Conservation (phyloP, 2,113 vertebrate species). For the Anas platyrhynchos region DNA sequence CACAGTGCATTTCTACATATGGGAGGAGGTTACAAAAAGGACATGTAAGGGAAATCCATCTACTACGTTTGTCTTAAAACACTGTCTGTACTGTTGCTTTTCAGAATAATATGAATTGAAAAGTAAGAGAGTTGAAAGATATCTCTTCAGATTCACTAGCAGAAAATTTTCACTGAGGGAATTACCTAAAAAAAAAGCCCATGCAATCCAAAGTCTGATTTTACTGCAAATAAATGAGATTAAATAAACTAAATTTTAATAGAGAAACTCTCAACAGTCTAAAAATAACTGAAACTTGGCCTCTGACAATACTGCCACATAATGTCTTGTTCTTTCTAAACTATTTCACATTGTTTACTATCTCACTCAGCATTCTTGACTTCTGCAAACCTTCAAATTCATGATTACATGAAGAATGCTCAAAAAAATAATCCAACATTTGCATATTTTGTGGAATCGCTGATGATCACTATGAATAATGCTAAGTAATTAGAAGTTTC, state of each 20-base stretch:
- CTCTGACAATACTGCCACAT: neutral
- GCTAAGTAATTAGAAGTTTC: neutral
- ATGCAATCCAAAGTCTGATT: neutral
- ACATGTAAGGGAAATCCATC: neutral
- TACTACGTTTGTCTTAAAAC: neutral
- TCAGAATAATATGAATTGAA: neutral
- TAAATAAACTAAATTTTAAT: neutral
- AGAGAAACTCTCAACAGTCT: neutral
- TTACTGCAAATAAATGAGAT: neutral
- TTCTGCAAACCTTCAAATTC: neutral
- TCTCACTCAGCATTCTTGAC: neutral
- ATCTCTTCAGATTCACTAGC: neutral
- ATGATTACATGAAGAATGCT: neutral
- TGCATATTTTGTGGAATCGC: neutral
- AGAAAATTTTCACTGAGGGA: neutral
- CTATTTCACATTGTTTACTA: neutral
- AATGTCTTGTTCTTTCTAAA: neutral
- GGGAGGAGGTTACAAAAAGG: neutral
- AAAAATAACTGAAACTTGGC: neutral
- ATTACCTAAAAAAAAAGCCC: neutral
- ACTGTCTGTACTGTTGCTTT: neutral
- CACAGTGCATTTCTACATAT: accelerated
- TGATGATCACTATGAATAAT: neutral
- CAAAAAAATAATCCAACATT: neutral
- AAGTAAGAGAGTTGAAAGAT: neutral